A percentile compares a stretch with the other conserved stretches of the same genome.
phyloP scores from a whole-genome alignment of 2,888 invertebrate species.

The Drosophila nr. fundita region DNA sequence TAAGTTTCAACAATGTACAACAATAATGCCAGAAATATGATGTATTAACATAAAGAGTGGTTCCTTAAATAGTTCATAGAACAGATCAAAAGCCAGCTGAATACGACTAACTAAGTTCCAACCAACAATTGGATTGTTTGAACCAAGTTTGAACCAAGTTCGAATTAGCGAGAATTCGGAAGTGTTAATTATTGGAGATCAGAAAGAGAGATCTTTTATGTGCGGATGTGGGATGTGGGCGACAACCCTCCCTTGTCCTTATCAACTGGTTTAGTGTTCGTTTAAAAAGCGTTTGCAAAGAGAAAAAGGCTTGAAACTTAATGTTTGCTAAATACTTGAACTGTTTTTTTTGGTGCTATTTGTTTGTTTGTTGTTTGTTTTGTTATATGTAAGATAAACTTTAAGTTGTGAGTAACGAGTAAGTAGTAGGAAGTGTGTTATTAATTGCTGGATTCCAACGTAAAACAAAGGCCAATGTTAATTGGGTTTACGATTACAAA shows the following conservation, averaged over 20 bases:
- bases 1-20: background rate
- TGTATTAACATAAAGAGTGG: background rate
- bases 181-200: background rate
- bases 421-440: constrained; percentile 12
- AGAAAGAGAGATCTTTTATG: background rate
- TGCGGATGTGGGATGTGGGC: background rate
- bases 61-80: background rate
- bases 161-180: background rate
- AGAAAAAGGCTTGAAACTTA: background rate
- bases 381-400: constrained; percentile 7
- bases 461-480: constrained; percentile 39
- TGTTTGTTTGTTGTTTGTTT: background rate
- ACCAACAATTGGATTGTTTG: background rate
- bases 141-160: background rate
- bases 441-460: constrained; percentile 27
- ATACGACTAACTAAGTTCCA: background rate
- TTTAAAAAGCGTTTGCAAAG: constrained; percentile 19
- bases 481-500: constrained; percentile 41
- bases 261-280: background rate
- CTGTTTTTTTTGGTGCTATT: background rate
- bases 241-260: background rate
- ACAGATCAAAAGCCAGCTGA: background rate
- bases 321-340: background rate
- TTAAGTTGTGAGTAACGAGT: background rate
- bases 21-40: background rate